These are phyloP conservation scores for Thelohanellus kitauei DNA, from an alignment of 30 jellyfish, hydroid and myxozoan species.

Conservation along the genomic window DNA sequence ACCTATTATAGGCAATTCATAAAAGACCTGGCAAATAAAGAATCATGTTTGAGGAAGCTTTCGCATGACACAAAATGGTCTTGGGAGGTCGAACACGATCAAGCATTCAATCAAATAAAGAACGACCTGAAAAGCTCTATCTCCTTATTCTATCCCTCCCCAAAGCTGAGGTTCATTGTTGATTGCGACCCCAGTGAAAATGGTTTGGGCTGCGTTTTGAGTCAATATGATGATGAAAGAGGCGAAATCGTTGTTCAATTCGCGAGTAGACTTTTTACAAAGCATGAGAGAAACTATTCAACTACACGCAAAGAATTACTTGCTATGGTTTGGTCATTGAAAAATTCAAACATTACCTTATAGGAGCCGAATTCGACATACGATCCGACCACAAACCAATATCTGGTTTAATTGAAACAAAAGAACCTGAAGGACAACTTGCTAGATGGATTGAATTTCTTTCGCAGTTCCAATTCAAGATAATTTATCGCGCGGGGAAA, in stretches of 20 bases:
- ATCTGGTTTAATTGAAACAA: too few relatives aligned
- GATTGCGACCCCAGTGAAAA: conserved; percentile 2
- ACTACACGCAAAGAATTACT: not conserved
- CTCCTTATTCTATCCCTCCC: not conserved
- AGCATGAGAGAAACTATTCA: conserved; percentile 1
- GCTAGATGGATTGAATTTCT: too few relatives aligned
- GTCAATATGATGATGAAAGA: not conserved
- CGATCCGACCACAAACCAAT: too few relatives aligned
- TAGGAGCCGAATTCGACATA: too few relatives aligned
- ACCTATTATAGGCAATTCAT: conserved; percentile 1
- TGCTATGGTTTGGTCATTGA: conserved; percentile 1
- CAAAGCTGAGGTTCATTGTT: conserved; percentile 1
- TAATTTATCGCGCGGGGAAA: too few relatives aligned
- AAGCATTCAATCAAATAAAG: not conserved
- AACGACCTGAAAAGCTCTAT: not conserved
- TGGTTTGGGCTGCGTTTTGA: not conserved
- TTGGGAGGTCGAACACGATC: not conserved
- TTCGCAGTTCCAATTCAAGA: too few relatives aligned
- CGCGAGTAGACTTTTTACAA: not conserved
- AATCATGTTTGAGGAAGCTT: not conserved
- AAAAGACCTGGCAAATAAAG: not conserved
- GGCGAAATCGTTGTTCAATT: not conserved
- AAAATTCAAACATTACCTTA: too few relatives aligned
- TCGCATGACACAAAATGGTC: conserved; percentile 1
- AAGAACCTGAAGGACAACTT: too few relatives aligned